Evolutionary conservation across 2,888 invertebrate genomes (phyloP).

Genomic region (Pandemis corylana): DNA sequence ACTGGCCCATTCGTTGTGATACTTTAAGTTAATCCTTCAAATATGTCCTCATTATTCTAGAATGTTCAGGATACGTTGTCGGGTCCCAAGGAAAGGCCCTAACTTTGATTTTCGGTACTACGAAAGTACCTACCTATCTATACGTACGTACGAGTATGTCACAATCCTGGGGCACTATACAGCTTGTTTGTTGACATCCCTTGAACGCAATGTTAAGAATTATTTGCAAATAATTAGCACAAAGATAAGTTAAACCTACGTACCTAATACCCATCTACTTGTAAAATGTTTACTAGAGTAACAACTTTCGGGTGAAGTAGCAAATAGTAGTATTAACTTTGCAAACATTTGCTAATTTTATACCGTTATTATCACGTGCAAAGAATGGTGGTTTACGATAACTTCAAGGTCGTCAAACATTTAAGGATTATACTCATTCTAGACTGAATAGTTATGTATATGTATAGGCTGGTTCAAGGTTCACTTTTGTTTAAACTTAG

Average conservation of each 20-base stretch:
- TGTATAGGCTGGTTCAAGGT: neutral
- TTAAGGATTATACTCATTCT: conserved; percentile 11
- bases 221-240: neutral
- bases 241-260: too few species aligned
- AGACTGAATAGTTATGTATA: neutral
- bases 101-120: too few species aligned
- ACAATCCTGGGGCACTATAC: too few species aligned
- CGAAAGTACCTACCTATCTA: too few species aligned
- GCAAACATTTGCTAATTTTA: conserved; percentile 25
- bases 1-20: too few species aligned
- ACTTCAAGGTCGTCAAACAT: conserved; percentile 21
- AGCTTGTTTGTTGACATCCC: neutral
- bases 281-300: neutral
- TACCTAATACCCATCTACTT: neutral
- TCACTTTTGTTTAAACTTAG: neutral
- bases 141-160: too few species aligned
- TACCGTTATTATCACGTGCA: conserved; percentile 24
- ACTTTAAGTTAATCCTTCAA: too few species aligned
- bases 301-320: neutral
- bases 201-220: neutral
- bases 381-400: conserved; percentile 10
- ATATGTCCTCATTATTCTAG: too few species aligned
- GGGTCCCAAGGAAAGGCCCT: too few species aligned
- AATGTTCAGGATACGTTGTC: too few species aligned
- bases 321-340: conserved; percentile 4